phyloP scores from a whole-genome alignment of 2,113 vertebrate genomes.

The Callopanchax toddi region DNA sequence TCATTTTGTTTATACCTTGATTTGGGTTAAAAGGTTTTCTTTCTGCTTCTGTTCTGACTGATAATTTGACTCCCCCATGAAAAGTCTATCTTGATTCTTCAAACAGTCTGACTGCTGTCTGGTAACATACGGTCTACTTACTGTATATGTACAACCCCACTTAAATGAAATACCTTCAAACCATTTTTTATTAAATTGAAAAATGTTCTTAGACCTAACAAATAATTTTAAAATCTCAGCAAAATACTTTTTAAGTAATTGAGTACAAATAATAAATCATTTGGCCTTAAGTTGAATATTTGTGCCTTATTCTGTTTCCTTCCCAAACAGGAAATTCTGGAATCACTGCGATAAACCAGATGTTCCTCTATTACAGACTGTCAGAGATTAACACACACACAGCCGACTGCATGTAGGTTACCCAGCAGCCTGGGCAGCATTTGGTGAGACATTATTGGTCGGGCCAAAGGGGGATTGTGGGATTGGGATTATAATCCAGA shows the following conservation, averaged over 20 bases:
- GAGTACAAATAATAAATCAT: neutral
- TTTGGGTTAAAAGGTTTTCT: no score
- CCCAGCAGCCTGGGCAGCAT: constrained; percentile 53
- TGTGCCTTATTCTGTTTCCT: constrained; percentile 15
- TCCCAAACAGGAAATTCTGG: constrained; percentile 22
- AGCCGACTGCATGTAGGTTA: constrained; percentile 57
- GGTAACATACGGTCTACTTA: no score
- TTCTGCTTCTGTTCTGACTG: no score
- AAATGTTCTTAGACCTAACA: no score
- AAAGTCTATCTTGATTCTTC: no score
- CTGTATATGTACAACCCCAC: no score
- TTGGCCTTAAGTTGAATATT: neutral
- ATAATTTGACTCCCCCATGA: no score
- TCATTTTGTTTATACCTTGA: no score
- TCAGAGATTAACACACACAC: constrained; percentile 48
- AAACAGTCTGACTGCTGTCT: no score
- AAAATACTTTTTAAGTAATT: neutral
- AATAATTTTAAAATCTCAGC: no score
- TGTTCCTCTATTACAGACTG: constrained; percentile 46
- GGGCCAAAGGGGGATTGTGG: constrained; percentile 57
- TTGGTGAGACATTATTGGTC: constrained; percentile 58
- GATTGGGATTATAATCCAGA: constrained; percentile 67
- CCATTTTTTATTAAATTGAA: no score
- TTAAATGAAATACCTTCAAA: no score
- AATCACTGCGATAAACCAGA: constrained; percentile 56